These are phyloP conservation scores for Myotis lucifugus DNA, from an alignment of 2,113 vertebrate genomes.

Conservation along the genomic window DNA sequence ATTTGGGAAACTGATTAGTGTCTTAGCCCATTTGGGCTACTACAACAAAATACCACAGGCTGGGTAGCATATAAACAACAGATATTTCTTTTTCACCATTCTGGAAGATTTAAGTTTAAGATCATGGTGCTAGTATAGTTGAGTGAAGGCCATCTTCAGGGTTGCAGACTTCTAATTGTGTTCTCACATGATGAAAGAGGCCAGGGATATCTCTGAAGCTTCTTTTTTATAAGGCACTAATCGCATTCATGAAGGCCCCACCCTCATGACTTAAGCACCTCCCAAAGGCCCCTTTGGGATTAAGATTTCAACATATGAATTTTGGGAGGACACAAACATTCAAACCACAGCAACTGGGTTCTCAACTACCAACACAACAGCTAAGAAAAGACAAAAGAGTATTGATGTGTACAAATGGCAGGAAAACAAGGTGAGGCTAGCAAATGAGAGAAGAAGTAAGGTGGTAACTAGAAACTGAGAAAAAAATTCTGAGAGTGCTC, in stretches of 20 bases:
- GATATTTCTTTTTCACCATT: background rate
- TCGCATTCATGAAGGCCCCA: background rate
- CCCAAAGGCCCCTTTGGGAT: background rate
- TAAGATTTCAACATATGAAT: background rate
- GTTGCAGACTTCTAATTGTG: background rate
- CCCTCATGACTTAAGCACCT: background rate
- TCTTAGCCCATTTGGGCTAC: background rate
- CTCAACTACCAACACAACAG: background rate
- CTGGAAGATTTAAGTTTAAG: background rate
- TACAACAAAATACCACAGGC: background rate
- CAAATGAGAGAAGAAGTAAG: background rate
- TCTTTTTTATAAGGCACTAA: background rate
- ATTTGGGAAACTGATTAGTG: background rate
- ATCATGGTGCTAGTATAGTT: background rate
- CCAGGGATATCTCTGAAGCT: background rate
- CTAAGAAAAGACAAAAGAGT: background rate
- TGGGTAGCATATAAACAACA: background rate
- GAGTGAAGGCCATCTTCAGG: background rate
- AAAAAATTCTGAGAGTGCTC: background rate
- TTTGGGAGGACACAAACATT: background rate
- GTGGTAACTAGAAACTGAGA: background rate
- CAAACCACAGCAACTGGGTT: background rate
- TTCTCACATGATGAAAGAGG: background rate
- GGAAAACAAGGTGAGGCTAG: background rate
- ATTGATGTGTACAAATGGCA: background rate